Base-by-base conservation (phyloP, 1,140 invertebrate species). In the Zaprionus capensis region DNA sequence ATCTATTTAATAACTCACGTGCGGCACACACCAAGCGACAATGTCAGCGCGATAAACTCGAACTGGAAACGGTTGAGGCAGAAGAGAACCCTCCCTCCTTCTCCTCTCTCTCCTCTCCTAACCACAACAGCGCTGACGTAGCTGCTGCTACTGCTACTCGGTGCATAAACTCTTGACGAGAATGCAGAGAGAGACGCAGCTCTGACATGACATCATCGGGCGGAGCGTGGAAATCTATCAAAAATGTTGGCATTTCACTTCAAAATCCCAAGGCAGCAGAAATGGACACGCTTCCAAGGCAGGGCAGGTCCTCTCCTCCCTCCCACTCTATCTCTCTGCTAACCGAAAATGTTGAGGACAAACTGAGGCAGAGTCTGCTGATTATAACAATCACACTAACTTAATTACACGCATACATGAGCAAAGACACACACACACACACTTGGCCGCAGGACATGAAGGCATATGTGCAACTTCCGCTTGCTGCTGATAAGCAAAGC, bases 1-100 rank as follows among this genome's bases (percentile, higher is more conserved):
- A 87, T 87, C 84, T 88, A 87, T 87, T 87, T 88, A 84, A 87
- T 87, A 88, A 88, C 82, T 82, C 80, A 86, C 84, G 63, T 75
- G 80, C 70, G 62, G 59, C 56, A 71, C 72, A 68, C 62, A 68
- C 62, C 66, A 49, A 71, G 67, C 67, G 65, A 84, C 78, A 81
- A 71, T 81, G 81, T 74, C 65, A 72, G 57, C 81, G 79, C 78
- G 74, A 70, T 73, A 85, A 80, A 71, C 80, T 59, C 46, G 44
- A 67, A 71, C 64, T 72, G 77, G 58, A 67, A 63, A 67, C 56
- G 15, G 24, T 17, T 1, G 46, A 6, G 28, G 22, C 20, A 28
- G 34, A 4, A 14, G 14, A 4, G 26, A 12, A 46, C 28, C 22
- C 64, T 28, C 17, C 53, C 36, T 41, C 6, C 28, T 31, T 0